Evolutionary conservation across 1,140 invertebrate genomes (phyloP).

Genomic region (Drosophila parabipectinata): DNA sequence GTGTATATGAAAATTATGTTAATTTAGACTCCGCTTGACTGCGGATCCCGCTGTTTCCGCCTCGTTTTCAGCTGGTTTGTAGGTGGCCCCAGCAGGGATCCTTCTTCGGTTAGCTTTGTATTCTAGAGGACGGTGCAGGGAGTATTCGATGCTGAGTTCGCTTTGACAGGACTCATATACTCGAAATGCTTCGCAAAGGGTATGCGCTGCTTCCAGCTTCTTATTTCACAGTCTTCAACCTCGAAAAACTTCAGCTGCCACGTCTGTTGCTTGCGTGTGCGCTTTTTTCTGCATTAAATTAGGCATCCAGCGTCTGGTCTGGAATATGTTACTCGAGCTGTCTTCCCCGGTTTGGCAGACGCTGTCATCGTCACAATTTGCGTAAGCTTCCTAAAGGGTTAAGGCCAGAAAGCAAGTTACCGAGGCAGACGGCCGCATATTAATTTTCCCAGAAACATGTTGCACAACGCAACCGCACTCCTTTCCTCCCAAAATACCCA

Average conservation of each 20-base stretch:
- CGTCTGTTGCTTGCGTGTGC: conserved; percentile 58
- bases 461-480: conserved; percentile 21
- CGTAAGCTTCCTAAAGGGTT: conserved; percentile 59
- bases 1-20: conserved; percentile 76
- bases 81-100: conserved; percentile 13
- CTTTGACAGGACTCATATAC: not conserved
- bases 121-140: not conserved
- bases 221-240: not conserved
- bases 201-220: conserved; percentile 10
- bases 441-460: conserved; percentile 59
- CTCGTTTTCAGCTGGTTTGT: conserved; percentile 34
- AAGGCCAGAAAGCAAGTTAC: conserved; percentile 45
- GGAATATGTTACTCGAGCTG: conserved; percentile 46
- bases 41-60: conserved; percentile 36
- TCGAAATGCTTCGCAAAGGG: conserved; percentile 8
- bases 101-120: conserved; percentile 37
- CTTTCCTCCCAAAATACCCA: too few relatives aligned
- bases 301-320: conserved; percentile 48
- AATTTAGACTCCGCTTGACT: conserved; percentile 57
- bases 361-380: conserved; percentile 44
- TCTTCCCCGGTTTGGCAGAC: conserved; percentile 33
- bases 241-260: conserved; percentile 19
- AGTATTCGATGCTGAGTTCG: not conserved
- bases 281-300: conserved; percentile 73
- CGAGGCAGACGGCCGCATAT: conserved; percentile 38